Conservation (phyloP, 2,888 invertebrate species). For the Ichneumoninae sp. region DNA sequence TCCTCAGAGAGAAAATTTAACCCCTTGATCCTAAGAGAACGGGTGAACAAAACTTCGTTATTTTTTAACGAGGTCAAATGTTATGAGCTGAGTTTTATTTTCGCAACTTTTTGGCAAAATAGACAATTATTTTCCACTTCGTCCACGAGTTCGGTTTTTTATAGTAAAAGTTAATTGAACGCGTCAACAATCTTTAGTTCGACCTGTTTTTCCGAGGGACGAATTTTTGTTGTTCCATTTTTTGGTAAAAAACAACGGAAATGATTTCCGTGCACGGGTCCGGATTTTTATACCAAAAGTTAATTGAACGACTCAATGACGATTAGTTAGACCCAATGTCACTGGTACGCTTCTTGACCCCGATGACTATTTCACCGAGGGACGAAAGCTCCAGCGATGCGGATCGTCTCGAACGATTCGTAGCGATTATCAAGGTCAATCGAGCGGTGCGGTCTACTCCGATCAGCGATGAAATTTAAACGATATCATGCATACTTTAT, state of each 20-base stretch:
- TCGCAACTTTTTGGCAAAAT: not conserved
- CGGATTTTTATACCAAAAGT: not conserved
- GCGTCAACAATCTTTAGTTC: not conserved
- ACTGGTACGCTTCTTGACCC: not conserved
- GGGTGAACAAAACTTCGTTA: too few species aligned
- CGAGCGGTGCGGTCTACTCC: not conserved
- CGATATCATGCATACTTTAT: not conserved
- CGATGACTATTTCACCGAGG: not conserved
- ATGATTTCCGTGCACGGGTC: not conserved
- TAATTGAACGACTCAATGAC: not conserved
- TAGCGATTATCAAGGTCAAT: not conserved
- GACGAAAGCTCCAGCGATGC: not conserved
- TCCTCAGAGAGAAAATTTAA: not conserved
- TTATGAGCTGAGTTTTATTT: not conserved
- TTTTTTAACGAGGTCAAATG: not conserved
- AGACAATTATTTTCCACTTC: not conserved
- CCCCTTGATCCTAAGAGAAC: not conserved
- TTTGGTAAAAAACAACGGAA: not conserved
- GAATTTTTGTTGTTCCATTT: not conserved
- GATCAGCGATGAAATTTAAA: slow-evolving; percentile 1
- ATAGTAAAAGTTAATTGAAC: not conserved
- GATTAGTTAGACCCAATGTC: not conserved
- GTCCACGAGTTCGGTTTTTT: not conserved
- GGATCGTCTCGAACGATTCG: not conserved
- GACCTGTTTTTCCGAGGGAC: not conserved